These are phyloP conservation scores for Drosophila incognita DNA, from an alignment of 2,888 invertebrate genomes.

Conservation along the genomic window DNA sequence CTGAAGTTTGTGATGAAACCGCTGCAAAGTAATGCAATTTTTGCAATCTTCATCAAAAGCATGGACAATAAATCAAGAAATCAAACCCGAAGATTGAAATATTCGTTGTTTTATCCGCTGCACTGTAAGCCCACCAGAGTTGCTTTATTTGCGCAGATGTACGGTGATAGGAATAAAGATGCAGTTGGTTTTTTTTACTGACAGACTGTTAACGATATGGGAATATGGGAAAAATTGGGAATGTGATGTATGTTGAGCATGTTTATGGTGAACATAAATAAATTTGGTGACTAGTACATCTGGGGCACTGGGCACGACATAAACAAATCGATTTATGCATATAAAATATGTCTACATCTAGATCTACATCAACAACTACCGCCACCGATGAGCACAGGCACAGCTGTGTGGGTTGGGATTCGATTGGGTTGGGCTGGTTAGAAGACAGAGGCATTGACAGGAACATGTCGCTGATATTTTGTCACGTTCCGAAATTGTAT, in stretches of 20 bases:
- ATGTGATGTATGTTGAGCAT: neutral
- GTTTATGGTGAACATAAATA: slow-evolving; percentile 35
- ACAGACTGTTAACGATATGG: slow-evolving; percentile 44
- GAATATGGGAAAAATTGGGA: neutral
- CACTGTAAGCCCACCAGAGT: slow-evolving; percentile 36
- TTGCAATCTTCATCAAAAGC: slow-evolving; percentile 25
- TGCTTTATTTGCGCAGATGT: slow-evolving; percentile 57
- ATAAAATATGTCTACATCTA: slow-evolving; percentile 25
- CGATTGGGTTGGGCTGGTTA: neutral
- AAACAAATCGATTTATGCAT: slow-evolving; percentile 69
- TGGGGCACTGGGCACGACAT: slow-evolving; percentile 15
- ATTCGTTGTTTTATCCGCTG: slow-evolving; percentile 27
- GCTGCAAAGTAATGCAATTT: slow-evolving; percentile 22
- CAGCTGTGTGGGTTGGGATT: neutral
- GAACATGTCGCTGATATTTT: slow-evolving; percentile 47
- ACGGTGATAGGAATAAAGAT: neutral
- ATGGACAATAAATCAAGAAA: neutral
- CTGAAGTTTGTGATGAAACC: neutral
- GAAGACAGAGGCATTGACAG: slow-evolving; percentile 10
- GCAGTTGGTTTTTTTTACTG: slow-evolving; percentile 51
- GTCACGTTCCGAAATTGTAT: slow-evolving; percentile 66
- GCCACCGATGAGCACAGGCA: slow-evolving; percentile 6
- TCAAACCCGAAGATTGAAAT: slow-evolving; percentile 33
- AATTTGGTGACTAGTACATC: slow-evolving; percentile 38
- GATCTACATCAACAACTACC: slow-evolving; percentile 9